Percentiles rank a stretch among this genome's conserved stretches.
These are phyloP conservation scores for Platycheirus rosarum DNA, from an alignment of 2,888 invertebrate genomes.

Conservation along the genomic window DNA sequence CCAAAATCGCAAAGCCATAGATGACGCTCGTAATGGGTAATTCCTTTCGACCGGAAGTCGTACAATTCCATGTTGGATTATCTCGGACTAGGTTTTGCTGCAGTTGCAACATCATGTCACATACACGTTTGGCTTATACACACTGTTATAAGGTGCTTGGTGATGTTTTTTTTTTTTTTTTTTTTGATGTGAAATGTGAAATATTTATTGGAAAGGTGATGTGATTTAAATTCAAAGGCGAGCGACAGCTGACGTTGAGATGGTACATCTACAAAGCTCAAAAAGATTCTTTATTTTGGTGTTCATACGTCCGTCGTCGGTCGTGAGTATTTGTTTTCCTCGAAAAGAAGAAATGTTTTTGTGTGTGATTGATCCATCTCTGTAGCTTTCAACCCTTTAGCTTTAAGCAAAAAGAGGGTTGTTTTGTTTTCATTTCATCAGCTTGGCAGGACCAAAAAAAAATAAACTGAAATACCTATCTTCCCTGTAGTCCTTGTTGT, in stretches of 20 bases:
- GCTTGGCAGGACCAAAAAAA: too few species aligned
- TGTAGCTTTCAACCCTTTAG: too few species aligned
- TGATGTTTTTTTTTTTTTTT: not conserved
- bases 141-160: not conserved
- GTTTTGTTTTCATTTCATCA: not conserved
- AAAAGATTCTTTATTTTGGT: not conserved
- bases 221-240: constrained; percentile 19
- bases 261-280: not conserved
- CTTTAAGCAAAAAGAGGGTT: not conserved
- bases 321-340: not conserved
- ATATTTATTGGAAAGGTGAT: constrained; percentile 9
- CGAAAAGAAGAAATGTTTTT: too few species aligned
- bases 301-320: too few species aligned
- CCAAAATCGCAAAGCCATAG: constrained; percentile 27
- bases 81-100: constrained; percentile 30
- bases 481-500: not conserved
- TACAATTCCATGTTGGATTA: constrained; percentile 47
- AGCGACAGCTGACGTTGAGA: not conserved
- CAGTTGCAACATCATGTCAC: constrained; percentile 30
- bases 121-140: not conserved
- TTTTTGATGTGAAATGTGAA: not conserved
- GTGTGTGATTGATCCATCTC: not conserved
- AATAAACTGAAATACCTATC: not conserved
- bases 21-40: constrained; percentile 50
- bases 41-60: constrained; percentile 68